Conservation (phyloP, 2,797 vertebrate genomes). For the Urocyon cinereoargenteus region DNA sequence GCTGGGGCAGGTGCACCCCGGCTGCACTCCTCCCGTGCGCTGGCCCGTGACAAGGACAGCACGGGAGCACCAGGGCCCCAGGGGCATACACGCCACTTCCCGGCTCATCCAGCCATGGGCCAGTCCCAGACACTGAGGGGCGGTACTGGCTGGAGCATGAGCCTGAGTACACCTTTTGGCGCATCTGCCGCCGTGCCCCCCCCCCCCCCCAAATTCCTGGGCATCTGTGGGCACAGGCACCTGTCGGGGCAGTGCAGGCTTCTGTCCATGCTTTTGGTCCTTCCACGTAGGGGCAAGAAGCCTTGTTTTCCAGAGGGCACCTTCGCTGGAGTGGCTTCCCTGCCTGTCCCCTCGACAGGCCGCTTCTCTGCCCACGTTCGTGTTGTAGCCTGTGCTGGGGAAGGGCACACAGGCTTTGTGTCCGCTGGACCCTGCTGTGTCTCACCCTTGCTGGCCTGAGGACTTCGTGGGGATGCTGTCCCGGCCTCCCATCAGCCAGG, state of each 20-base stretch:
- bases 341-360: not conserved
- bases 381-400: not conserved
- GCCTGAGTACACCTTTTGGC: not conserved
- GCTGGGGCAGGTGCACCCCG: no score
- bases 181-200: no score
- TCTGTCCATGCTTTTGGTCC: fast-evolving
- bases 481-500: not conserved
- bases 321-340: no score
- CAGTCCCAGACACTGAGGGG: fast-evolving
- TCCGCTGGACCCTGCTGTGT: fast-evolving
- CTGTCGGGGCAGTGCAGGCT: fast-evolving
- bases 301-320: not conserved
- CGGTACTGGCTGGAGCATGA: fast-evolving
- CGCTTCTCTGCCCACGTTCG: fast-evolving
- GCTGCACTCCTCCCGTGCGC: no score
- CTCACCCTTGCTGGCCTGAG: fast-evolving
- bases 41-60: no score
- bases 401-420: not conserved
- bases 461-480: not conserved
- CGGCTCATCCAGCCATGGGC: fast-evolving
- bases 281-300: fast-evolving
- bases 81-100: fast-evolving
- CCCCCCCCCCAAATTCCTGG: not conserved
- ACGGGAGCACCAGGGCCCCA: no score
- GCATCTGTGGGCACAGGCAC: not conserved